These are phyloP conservation scores for Speoplatyrhinus poulsoni DNA, from an alignment of 2,113 vertebrate genomes.

Conservation along the genomic window DNA sequence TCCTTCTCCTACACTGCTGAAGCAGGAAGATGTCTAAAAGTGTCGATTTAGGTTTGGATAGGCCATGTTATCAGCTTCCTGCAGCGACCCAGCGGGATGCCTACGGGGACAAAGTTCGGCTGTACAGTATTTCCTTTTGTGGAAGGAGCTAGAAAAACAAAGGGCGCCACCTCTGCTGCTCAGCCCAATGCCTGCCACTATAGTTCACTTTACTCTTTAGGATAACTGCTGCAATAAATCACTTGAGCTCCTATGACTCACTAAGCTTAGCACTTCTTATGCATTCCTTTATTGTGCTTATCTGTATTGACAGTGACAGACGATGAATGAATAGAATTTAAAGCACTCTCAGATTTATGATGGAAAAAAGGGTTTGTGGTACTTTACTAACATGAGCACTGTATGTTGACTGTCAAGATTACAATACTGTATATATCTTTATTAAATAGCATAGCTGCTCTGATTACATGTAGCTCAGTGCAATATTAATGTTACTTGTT, in stretches of 20 bases:
- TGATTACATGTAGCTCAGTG: not conserved
- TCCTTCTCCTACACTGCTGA: constrained; percentile 41
- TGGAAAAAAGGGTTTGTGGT: not conserved
- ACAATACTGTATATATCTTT: constrained; percentile 1
- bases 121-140: constrained; percentile 50
- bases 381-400: not conserved
- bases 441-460: not conserved
- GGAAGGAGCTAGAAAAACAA: constrained; percentile 39
- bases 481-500: not conserved
- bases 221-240: not conserved
- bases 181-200: not conserved
- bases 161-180: constrained; percentile 36
- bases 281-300: not conserved
- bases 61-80: constrained; percentile 70
- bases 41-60: constrained; percentile 70
- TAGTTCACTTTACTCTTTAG: not conserved
- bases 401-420: not conserved
- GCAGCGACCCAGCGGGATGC: constrained; percentile 54
- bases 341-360: not conserved
- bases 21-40: constrained; percentile 68
- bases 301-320: not conserved
- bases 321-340: not conserved
- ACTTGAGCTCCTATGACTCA: not conserved
- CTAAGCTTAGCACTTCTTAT: not conserved
- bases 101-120: constrained; percentile 61